Evolutionary conservation across 2,113 vertebrate genomes (phyloP).

Genomic region (Sclerurus mexicanus): DNA sequence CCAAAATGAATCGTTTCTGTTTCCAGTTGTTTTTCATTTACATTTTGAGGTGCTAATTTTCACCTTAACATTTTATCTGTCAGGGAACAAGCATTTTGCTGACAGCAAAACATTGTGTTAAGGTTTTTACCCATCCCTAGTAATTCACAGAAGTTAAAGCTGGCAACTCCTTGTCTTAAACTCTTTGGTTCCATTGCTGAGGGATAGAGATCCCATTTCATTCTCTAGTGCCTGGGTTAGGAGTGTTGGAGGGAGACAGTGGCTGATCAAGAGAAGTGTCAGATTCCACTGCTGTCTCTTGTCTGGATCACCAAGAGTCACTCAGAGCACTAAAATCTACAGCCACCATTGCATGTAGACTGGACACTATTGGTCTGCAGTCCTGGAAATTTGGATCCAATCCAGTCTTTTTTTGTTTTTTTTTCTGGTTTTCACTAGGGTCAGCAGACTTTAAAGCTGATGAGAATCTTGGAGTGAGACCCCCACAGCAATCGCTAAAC

Average conservation of each 20-base stretch:
- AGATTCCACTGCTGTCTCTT: neutral
- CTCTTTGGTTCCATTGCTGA: neutral
- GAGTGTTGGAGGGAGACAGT: neutral
- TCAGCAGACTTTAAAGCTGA: neutral
- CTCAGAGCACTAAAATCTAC: neutral
- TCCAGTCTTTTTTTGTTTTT: neutral
- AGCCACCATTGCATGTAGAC: neutral
- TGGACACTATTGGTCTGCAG: neutral
- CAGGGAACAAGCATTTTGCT: neutral
- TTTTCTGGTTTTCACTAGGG: neutral
- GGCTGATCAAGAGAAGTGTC: neutral
- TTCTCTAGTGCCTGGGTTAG: neutral
- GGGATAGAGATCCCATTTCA: neutral
- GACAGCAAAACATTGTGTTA: neutral
- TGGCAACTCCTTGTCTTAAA: neutral
- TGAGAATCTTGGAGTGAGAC: neutral
- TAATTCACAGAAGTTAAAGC: neutral
- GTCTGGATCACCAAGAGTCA: neutral
- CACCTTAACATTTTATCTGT: neutral
- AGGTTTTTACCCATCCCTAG: neutral
- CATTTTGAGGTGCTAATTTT: neutral
- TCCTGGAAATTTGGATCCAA: neutral
- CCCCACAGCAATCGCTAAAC: neutral
- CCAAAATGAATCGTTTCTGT: neutral
- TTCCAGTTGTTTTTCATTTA: neutral